phyloP scores from a whole-genome alignment of 2,888 invertebrate species.

The Glaucopsyche alexis region DNA sequence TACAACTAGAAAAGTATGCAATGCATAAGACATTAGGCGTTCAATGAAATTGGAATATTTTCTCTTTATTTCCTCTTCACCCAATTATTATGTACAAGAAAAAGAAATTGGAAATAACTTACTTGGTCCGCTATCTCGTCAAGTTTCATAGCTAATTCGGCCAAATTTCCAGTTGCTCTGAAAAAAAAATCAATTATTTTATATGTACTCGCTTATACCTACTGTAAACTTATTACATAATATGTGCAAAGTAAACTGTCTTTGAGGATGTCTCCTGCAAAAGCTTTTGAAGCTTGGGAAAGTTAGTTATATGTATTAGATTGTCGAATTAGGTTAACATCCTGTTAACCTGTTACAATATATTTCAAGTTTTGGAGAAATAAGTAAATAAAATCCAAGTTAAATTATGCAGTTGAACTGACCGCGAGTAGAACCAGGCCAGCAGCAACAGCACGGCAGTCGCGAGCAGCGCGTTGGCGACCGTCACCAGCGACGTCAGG shows the following conservation, averaged over 20 bases:
- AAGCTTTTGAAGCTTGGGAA: too few relatives aligned
- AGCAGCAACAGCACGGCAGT: constrained; percentile 14
- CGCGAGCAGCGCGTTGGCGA: constrained; percentile 80
- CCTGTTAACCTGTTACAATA: too few relatives aligned
- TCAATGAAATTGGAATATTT: too few relatives aligned
- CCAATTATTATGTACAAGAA: background rate
- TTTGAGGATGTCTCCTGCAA: too few relatives aligned
- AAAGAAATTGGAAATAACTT: constrained; percentile 35
- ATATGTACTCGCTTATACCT: background rate
- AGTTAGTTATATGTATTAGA: too few relatives aligned
- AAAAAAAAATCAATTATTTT: constrained; percentile 27
- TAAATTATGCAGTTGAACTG: background rate
- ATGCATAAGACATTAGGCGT: too few relatives aligned
- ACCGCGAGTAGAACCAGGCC: constrained; percentile 27
- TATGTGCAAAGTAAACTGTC: too few relatives aligned
- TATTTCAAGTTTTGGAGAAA: too few relatives aligned
- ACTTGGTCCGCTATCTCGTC: constrained; percentile 51
- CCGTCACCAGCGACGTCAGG: constrained; percentile 86
- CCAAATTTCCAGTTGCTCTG: constrained; percentile 54
- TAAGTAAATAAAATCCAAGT: too few relatives aligned
- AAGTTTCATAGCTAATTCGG: constrained; percentile 49
- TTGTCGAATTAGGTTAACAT: too few relatives aligned
- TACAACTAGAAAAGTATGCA: too few relatives aligned
- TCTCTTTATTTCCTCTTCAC: too few relatives aligned
- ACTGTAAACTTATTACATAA: background rate